Evolutionary conservation across 1,140 invertebrate genomes (phyloP), one percentile per base, ranked within the genome.

Genomic region (Euwallacea similis): DNA sequence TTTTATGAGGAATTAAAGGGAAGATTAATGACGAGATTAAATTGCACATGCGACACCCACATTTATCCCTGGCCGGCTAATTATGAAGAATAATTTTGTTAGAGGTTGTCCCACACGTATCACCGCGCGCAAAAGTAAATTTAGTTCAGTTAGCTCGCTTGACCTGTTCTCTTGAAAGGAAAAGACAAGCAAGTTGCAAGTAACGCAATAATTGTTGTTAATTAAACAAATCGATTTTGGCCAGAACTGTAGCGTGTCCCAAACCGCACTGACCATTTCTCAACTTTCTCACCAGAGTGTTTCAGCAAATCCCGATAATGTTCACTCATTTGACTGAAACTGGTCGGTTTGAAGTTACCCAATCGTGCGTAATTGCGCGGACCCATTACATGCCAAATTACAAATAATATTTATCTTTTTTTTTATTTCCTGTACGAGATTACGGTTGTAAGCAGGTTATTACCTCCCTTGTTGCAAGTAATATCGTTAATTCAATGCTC

Each of bases 1-100:
- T 66, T 65, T 66, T 66, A 66, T 66, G 47, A 54, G n/a, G 63
- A 66, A 66, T 54, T 66, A 58, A 66, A 66, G 42, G 16, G 55
- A 56, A 66, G 65, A 66, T 66, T 66, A 66, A 66, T 66, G 65
- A 66, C 53, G 41, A 46, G 65, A 58, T 58, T 66, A 66, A 66
- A 66, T 43, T 58, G 65, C 54, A 66, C 65, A 66, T 66, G 65
- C 65, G 65, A 66, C 65, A 66, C 53, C 65, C 65, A 58, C 65
- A 44, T 66, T 58, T 56, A 66, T 66, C 47, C 54, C 53, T 41
- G 41, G 53, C 13, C 41, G 47, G 9, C 41, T 66, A 56, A 66
- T 66, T 66, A 66, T 66, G 47, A 58, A 58, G 13, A 66, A 66
- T 66, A 58, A 44, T 58, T 43, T 47, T 63, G n/a, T 47, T 33